Percentiles rank a stretch among this genome's conserved stretches.
phyloP scores from a whole-genome alignment of 1,140 invertebrate genomes.

The Leguminivora glycinivorella region DNA sequence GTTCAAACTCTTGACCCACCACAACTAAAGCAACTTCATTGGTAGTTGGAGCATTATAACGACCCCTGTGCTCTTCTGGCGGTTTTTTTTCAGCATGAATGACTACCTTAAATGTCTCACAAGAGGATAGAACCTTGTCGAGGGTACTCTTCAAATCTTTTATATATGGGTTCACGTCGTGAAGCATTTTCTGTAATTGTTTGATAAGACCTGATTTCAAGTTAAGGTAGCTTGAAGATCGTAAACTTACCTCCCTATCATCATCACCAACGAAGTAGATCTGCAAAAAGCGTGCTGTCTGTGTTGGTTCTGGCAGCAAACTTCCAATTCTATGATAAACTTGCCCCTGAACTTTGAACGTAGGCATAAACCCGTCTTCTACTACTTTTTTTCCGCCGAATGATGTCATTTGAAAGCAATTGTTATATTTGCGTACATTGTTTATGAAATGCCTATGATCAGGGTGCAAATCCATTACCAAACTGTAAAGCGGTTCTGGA shows the following conservation, averaged over 20 bases:
- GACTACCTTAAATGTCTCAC: slow-evolving; percentile 27
- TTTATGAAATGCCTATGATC: slow-evolving; percentile 33
- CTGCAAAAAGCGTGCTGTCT: slow-evolving; percentile 38
- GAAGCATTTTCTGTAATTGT: slow-evolving; percentile 42
- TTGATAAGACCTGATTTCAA: slow-evolving; percentile 33
- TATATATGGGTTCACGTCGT: slow-evolving; percentile 42
- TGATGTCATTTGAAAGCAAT: slow-evolving; percentile 40
- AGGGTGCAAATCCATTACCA: slow-evolving; percentile 34
- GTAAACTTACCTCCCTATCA: slow-evolving; percentile 9
- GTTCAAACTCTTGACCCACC: slow-evolving; percentile 37
- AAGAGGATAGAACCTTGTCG: slow-evolving; percentile 36
- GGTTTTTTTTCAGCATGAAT: slow-evolving; percentile 40
- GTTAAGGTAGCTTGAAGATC: slow-evolving; percentile 25
- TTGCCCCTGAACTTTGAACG: slow-evolving; percentile 39
- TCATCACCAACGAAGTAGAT: slow-evolving; percentile 41
- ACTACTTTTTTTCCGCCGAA: slow-evolving; percentile 40
- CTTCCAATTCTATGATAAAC: slow-evolving; percentile 34
- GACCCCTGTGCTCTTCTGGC: slow-evolving; percentile 40
- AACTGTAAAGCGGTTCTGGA: slow-evolving; percentile 34
- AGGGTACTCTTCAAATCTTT: slow-evolving; percentile 45
- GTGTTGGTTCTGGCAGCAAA: slow-evolving; percentile 35
- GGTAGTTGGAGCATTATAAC: slow-evolving; percentile 44
- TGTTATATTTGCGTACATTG: slow-evolving; percentile 38
- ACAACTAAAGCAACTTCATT: slow-evolving; percentile 51
- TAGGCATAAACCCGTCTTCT: slow-evolving; percentile 31